Percentiles rank a stretch among this genome's conserved stretches.
These are phyloP conservation scores for Haemorhous mexicanus DNA, from an alignment of 2,113 vertebrate genomes.

Conservation along the genomic window DNA sequence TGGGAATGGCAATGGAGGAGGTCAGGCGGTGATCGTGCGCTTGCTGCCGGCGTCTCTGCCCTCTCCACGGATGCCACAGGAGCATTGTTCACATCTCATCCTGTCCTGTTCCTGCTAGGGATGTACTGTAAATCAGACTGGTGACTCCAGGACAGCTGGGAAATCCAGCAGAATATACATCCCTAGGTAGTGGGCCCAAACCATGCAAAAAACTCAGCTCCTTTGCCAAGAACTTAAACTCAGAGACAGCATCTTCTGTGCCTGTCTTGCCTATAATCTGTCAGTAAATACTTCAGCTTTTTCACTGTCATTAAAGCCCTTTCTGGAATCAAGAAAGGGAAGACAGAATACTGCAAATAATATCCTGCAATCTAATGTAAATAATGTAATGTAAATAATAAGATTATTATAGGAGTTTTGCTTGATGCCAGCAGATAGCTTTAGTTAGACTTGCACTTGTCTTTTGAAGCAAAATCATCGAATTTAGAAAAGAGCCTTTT, in stretches of 20 bases:
- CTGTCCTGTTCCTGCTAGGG: rapidly evolving
- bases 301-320: not conserved
- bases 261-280: not conserved
- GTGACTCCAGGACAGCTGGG: not conserved
- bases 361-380: not conserved
- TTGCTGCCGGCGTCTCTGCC: rapidly evolving
- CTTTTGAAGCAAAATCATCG: not conserved
- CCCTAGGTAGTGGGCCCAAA: not conserved
- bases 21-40: rapidly evolving
- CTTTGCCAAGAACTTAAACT: not conserved
- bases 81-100: not conserved
- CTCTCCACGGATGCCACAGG: rapidly evolving
- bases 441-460: not conserved
- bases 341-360: not conserved
- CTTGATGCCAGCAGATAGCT: not conserved
- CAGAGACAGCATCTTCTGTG: not conserved
- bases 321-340: not conserved
- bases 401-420: not conserved
- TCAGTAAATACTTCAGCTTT: not conserved
- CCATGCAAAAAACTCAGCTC: not conserved
- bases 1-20: not conserved
- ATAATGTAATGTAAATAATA: not conserved
- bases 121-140: not conserved
- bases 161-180: not conserved
- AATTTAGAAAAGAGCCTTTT: not conserved